Evolutionary conservation across 2,113 vertebrate species (phyloP), one percentile per base, ranked within the genome.

Genomic region (Myiozetetes cayanensis): DNA sequence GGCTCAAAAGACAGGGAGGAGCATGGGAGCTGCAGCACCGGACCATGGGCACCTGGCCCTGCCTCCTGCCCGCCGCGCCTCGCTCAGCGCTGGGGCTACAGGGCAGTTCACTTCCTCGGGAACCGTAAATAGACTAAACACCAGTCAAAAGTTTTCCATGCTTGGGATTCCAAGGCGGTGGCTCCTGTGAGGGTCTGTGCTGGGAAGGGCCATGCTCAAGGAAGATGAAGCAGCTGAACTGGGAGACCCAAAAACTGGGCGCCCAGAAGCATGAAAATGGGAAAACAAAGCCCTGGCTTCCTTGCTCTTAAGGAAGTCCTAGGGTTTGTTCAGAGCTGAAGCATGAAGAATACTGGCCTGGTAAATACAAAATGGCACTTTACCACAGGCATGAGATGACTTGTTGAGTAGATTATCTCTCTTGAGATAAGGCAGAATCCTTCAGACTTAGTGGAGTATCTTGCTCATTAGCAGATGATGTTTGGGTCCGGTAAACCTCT

Each of bases 381-480:
- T 88, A 93, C 94, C 96, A 93, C 71, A 91, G 95, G 97, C 96
- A 73, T 71, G 71, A 92, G 84, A 93, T 98, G 97, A 97, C 95
- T 97, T 94, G 97, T 97, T 97, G 98, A 98, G 98, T 97, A 98
- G 98, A 98, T 98, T 98, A 98, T 97, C 97, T 97, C 97, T 95
- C 93, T 90, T 70, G 94, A 97, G 97, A 97, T 98, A 98, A 98
- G 96, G 97, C 96, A 96, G 96, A 97, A 97, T 97, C 98, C 96
- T 97, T 97, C 94, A 97, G 98, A 97, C 95, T 97, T 87, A 94
- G 96, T 95, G 94, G 96, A 97, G 96, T 84, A 96, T 97, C 97
- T 97, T 97, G 96, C 97, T 95, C 98, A 98, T 99, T 98, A 98
- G 98, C 95, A 94, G 96, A 94, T 92, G 97, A 97, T 96, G 96